Evolutionary conservation across 2,888 invertebrate species (phyloP).

Genomic region (Volucella inanis): DNA sequence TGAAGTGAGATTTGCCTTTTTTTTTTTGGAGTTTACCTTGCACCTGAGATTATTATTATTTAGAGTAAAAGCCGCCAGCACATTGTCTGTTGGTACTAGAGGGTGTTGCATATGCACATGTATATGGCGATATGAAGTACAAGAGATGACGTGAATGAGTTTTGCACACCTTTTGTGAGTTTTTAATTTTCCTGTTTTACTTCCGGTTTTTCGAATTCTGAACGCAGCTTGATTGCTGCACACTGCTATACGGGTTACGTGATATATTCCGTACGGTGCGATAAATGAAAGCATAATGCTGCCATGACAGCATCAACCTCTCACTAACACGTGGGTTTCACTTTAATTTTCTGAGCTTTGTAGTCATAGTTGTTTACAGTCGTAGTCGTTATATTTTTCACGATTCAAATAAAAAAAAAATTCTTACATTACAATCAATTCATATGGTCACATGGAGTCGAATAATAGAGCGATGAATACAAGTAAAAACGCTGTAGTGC

Average conservation of each 20-base stretch:
- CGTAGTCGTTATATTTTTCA: conserved; percentile 55
- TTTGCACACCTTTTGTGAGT: conserved; percentile 82
- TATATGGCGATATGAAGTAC: background rate
- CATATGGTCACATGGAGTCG: conserved; percentile 56
- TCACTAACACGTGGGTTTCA: conserved; percentile 18
- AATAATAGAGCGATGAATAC: conserved; percentile 21
- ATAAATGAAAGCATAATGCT: background rate
- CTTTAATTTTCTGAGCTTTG: conserved; percentile 55
- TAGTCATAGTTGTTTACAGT: background rate
- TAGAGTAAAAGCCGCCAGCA: conserved; percentile 48
- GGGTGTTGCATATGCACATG: background rate
- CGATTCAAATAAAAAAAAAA: conserved; percentile 51
- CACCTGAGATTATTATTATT: conserved; percentile 52
- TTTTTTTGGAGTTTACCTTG: conserved; percentile 34
- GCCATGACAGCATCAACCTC: background rate
- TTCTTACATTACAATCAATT: conserved; percentile 33
- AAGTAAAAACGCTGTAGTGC: background rate
- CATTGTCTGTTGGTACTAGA: conserved; percentile 48
- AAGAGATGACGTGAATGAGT: background rate
- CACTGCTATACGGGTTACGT: conserved; percentile 32
- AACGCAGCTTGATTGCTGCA: conserved; percentile 81
- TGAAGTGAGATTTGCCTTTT: conserved; percentile 45
- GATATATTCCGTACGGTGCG: background rate
- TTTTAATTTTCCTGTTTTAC: conserved; percentile 83
- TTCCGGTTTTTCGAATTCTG: conserved; percentile 83